Evolutionary conservation across 2,113 vertebrate genomes (phyloP), one percentile per base, ranked within the genome.

Genomic region (Chaetops frenatus): DNA sequence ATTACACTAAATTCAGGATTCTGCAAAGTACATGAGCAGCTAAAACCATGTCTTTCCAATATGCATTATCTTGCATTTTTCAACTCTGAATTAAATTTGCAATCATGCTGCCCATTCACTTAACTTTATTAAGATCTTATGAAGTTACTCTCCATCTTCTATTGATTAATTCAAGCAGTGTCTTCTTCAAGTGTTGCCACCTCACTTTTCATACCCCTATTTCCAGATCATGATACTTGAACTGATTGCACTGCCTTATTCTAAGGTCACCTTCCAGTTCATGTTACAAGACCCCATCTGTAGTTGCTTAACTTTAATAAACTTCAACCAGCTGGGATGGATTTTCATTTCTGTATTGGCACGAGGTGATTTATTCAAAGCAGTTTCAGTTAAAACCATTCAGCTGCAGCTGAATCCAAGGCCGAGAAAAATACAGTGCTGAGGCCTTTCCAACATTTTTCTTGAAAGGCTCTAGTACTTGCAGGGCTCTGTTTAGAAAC

Each of bases 101-200:
- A 94, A 76, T 93, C 82, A 81, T 71, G 51, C 48, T 97, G 65
- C 69, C 56, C 61, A 31, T 90, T 86, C 64, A 57, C 71, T 94
- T 92, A 86, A 91, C 64, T 95, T 94, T 79, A 90, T 96, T 93
- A 97, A 88, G 85, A 81, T 51, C 56, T 91, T 81, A 93, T 14
- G 47, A 90, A 95, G 82, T 92, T 95, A 94, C 56, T 53, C 71
- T 82, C 42, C 24, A 21, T 80, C 47, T 83, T 77, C n/a, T 82
- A 50, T 58, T 95, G 38, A 96, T 85, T 88, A 88, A 92, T 74
- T 70, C 60, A 81, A 78, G 79, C 56, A 73, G 36, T 31, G 53
- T 47, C 44, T 92, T 87, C 81, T 87, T 69, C 74, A 89, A 80
- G 83, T 57, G 33, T 79, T 94, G 61, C 50, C 70, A 91, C 65